Conservation (phyloP, 2,113 vertebrate species). For the Nannobrachium achirus region DNA sequence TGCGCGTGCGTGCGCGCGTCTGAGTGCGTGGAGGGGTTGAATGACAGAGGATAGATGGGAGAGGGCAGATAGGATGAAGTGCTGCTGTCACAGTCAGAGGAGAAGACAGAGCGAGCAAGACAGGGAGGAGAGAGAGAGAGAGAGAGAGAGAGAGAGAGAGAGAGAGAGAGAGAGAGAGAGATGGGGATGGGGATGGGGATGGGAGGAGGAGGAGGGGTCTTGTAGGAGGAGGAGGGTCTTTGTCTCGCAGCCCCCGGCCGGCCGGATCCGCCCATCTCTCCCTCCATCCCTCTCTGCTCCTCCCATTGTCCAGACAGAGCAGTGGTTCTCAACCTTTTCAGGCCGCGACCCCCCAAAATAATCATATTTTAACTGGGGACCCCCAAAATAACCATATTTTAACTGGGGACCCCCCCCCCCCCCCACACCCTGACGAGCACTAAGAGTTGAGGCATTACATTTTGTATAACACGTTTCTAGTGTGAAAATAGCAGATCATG, state of each 20-base stretch:
- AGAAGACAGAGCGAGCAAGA: neutral
- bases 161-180: neutral
- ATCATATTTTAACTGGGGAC: too few relatives aligned
- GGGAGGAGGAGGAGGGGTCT: neutral
- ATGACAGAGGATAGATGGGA: conserved; percentile 42
- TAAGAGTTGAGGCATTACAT: too few relatives aligned
- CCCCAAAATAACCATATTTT: too few relatives aligned
- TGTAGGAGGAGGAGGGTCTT: conserved; percentile 26
- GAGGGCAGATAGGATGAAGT: conserved; percentile 47
- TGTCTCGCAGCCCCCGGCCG: conserved; percentile 41
- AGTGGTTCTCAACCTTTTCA: too few relatives aligned
- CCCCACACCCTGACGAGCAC: too few relatives aligned
- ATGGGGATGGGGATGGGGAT: neutral
- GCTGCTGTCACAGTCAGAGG: conserved; percentile 46
- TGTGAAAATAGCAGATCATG: too few relatives aligned
- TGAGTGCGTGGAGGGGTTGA: conserved; percentile 26
- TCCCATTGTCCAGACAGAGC: neutral
- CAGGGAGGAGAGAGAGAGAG: neutral
- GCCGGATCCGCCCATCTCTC: conserved; percentile 11
- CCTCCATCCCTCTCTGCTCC: neutral
- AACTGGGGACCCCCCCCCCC: too few relatives aligned
- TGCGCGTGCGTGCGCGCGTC: neutral
- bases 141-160: conserved; percentile 16
- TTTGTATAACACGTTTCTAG: too few relatives aligned
- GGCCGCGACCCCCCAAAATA: too few relatives aligned